phyloP scores from a whole-genome alignment of 92 coral and sea anemone genomes.

The Epizoanthus scotinus region DNA sequence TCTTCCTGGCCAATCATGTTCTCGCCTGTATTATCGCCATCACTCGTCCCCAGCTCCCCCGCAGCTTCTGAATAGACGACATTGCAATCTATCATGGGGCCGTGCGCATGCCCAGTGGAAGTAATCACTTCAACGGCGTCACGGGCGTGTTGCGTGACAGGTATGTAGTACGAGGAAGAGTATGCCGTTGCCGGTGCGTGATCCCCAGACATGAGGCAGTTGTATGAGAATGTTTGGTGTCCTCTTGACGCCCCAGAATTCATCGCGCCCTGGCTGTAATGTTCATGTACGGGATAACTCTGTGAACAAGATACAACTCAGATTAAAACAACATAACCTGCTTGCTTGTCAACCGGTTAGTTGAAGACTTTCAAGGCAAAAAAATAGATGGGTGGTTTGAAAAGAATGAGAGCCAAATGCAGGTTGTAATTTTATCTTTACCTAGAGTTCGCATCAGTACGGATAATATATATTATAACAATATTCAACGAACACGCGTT shows the following conservation, averaged over 20 bases:
- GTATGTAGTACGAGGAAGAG: slow-evolving; percentile 67
- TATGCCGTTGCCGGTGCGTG: slow-evolving; percentile 48
- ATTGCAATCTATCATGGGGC: slow-evolving; percentile 66
- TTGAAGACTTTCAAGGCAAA: not conserved
- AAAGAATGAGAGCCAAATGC: not conserved
- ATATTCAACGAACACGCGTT: not conserved
- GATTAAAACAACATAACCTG: not conserved
- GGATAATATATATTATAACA: no score
- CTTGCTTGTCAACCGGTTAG: no score
- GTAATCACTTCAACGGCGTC: slow-evolving; percentile 58
- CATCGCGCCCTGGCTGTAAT: slow-evolving; percentile 18
- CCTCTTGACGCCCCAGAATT: slow-evolving; percentile 8
- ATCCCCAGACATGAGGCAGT: slow-evolving; percentile 22
- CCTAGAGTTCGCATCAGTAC: no score
- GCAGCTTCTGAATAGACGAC: slow-evolving; percentile 72
- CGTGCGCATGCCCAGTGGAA: slow-evolving; percentile 53
- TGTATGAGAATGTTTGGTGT: slow-evolving; percentile 31
- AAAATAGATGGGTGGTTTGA: not conserved
- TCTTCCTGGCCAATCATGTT: slow-evolving; percentile 86
- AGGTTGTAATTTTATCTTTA: not conserved
- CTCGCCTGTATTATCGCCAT: slow-evolving; percentile 59
- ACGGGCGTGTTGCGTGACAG: slow-evolving; percentile 58
- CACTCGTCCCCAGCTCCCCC: slow-evolving; percentile 58
- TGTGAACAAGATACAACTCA: not conserved
- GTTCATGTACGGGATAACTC: slow-evolving; percentile 12